phyloP scores from a whole-genome alignment of 2,113 vertebrate genomes.

The Odontesthes bonariensis region DNA sequence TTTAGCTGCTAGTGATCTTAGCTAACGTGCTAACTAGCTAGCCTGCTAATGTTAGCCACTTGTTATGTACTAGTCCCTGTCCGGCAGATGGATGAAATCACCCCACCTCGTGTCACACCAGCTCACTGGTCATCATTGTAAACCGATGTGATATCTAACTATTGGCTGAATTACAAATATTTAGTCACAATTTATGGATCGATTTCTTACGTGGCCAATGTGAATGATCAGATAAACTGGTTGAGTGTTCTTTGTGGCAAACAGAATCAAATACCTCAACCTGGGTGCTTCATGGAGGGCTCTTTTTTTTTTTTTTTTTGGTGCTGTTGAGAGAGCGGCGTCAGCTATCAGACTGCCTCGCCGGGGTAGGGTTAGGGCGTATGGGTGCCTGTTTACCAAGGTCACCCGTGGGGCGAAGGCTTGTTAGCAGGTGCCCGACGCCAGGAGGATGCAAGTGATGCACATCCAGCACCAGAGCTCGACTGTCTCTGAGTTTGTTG shows the following conservation, averaged over 20 bases:
- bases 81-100: conserved; percentile 14
- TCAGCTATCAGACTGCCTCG: background rate
- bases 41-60: conserved; percentile 69
- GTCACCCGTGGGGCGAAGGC: conserved; percentile 68
- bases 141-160: background rate
- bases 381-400: conserved; percentile 69
- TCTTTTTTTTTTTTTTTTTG: background rate
- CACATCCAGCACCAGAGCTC: conserved; percentile 18
- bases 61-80: conserved; percentile 57
- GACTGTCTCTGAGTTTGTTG: conserved; percentile 15
- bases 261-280: conserved; percentile 18
- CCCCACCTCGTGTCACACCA: background rate
- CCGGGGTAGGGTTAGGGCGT: conserved; percentile 20
- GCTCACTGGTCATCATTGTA: background rate
- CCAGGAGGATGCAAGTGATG: conserved; percentile 59
- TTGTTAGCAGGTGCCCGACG: conserved; percentile 68
- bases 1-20: conserved; percentile 18
- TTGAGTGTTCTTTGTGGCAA: conserved; percentile 48
- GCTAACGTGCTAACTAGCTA: conserved; percentile 55
- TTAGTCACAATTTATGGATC: background rate
- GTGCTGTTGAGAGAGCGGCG: background rate
- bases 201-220: conserved; percentile 28
- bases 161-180: background rate
- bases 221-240: conserved; percentile 28
- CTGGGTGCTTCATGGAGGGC: conserved; percentile 13